Percentiles rank a stretch among this genome's conserved stretches.
These are phyloP conservation scores for Melozone crissalis DNA, from an alignment of 2,113 vertebrate genomes.

Conservation along the genomic window DNA sequence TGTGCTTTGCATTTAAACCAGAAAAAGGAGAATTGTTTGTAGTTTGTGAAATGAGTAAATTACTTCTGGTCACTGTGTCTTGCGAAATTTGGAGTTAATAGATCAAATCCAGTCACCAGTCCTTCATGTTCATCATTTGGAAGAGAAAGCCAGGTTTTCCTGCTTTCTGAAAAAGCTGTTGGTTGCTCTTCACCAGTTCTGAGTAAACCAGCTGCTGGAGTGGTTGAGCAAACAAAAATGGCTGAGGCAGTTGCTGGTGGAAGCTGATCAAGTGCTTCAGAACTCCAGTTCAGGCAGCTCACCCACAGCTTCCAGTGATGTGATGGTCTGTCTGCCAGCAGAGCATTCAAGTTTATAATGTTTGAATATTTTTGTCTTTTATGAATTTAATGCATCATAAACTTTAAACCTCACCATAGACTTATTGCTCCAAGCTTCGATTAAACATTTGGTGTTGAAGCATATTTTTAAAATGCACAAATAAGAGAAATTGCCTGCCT, in stretches of 20 bases:
- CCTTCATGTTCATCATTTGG: not conserved
- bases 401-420: not conserved
- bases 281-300: accelerated
- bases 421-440: not conserved
- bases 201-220: not conserved
- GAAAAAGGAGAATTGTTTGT: not conserved
- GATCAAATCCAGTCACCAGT: not conserved
- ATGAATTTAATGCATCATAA: constrained; percentile 10
- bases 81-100: not conserved
- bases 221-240: not conserved
- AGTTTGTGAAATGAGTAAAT: not conserved
- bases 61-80: not conserved
- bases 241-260: not conserved
- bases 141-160: not conserved
- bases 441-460: not conserved
- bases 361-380: not conserved
- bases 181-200: not conserved
- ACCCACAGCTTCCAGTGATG: not conserved
- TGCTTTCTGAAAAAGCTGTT: not conserved
- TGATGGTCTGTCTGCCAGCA: not conserved
- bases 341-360: not conserved
- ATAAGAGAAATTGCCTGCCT: not conserved
- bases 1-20: not conserved
- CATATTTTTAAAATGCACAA: not conserved
- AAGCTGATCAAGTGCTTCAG: not conserved